Percentiles rank a stretch among this genome's conserved stretches.
Evolutionary conservation across 1,140 invertebrate genomes (phyloP).

Genomic region (Pteromalus puparum): DNA sequence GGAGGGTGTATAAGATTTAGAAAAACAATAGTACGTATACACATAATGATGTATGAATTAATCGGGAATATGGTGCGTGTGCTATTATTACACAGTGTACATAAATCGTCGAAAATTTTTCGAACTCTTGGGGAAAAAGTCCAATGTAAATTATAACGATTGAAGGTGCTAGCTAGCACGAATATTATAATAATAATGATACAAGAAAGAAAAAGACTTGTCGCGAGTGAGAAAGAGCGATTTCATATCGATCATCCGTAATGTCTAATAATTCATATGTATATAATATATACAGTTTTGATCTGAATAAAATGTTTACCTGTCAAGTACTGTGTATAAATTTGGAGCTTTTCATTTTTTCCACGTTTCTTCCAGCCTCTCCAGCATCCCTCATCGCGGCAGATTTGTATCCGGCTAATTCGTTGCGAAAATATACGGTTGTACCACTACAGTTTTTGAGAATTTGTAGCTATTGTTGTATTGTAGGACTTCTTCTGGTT

Average conservation of each 20-base stretch:
- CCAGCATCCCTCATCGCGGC: too few species aligned
- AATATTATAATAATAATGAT: neutral
- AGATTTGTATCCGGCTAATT: too few species aligned
- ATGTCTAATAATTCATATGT: constrained; percentile 70
- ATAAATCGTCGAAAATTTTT: constrained; percentile 60
- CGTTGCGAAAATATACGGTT: too few species aligned
- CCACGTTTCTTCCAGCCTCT: constrained; percentile 30
- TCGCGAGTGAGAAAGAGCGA: constrained; percentile 7
- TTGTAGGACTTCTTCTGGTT: too few species aligned
- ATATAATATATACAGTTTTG: constrained; percentile 71
- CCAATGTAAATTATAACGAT: constrained; percentile 61
- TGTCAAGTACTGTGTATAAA: constrained; percentile 56
- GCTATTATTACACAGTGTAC: constrained; percentile 49
- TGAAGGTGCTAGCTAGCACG: neutral
- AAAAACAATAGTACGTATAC: constrained; percentile 34
- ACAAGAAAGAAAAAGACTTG: constrained; percentile 14
- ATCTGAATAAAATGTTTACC: constrained; percentile 72
- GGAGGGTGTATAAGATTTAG: neutral
- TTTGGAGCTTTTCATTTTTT: constrained; percentile 17
- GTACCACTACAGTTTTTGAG: too few species aligned
- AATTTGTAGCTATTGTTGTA: too few species aligned
- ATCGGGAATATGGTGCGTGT: neutral
- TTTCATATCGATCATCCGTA: constrained; percentile 69
- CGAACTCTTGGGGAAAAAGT: constrained; percentile 52
- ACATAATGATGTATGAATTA: constrained; percentile 39